Conservation (phyloP, 2,113 vertebrate genomes). For the Antechinus stuartii region DNA sequence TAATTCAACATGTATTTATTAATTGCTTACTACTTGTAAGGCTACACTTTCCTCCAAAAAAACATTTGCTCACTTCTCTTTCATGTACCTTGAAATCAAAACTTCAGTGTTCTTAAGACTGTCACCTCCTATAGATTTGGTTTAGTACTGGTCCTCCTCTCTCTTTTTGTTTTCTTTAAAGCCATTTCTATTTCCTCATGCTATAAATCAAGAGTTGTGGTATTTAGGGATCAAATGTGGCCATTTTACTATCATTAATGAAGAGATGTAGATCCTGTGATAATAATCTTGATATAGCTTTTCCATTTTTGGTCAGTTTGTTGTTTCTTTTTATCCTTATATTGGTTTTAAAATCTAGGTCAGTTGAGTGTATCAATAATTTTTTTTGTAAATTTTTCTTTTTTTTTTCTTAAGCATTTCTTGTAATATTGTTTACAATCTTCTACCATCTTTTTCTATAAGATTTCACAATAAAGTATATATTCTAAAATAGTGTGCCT, state of each 20-base stretch:
- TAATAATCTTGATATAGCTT: background rate
- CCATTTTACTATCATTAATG: background rate
- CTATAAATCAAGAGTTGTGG: background rate
- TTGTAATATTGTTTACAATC: background rate
- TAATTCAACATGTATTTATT: background rate
- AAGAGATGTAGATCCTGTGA: background rate
- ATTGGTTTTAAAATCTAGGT: background rate
- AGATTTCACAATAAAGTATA: background rate
- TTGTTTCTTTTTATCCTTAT: background rate
- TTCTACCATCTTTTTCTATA: background rate
- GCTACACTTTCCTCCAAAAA: background rate
- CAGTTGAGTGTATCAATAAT: background rate
- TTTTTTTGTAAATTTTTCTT: background rate
- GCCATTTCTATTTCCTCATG: background rate
- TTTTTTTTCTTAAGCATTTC: background rate
- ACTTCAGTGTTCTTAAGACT: background rate
- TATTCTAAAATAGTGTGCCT: background rate
- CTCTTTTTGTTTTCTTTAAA: background rate
- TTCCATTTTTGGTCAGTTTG: background rate
- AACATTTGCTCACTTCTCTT: background rate
- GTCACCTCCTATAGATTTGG: background rate
- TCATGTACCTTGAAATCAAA: background rate
- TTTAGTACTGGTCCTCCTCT: background rate
- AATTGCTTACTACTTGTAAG: background rate
- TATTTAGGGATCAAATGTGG: background rate